Conservation (phyloP, 1,140 invertebrate species). For the Hermetia illucens region DNA sequence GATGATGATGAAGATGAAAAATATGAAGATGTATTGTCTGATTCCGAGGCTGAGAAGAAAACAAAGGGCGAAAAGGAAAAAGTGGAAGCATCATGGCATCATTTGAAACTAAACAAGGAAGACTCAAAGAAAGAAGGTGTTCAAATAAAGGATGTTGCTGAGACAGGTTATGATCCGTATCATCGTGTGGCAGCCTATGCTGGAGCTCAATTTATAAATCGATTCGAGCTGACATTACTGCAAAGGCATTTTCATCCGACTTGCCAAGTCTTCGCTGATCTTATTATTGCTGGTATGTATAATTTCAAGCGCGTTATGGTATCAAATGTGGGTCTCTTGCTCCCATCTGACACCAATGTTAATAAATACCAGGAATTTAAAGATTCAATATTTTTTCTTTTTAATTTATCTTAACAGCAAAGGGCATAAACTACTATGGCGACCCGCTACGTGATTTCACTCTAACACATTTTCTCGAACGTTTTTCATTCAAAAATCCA, state of each 20-base stretch:
- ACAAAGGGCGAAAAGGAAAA: conserved; percentile 17
- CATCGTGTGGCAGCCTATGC: conserved; percentile 72
- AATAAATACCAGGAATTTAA: neutral
- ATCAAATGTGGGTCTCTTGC: neutral
- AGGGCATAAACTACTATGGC: conserved; percentile 68
- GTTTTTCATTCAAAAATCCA: conserved; percentile 94
- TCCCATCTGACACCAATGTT: too few relatives aligned
- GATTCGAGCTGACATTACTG: conserved; percentile 59
- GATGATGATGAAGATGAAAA: conserved; percentile 38
- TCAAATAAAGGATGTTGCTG: conserved; percentile 12
- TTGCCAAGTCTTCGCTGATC: conserved; percentile 73
- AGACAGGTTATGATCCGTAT: conserved; percentile 49
- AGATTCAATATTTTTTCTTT: conserved; percentile 1
- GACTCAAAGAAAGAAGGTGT: conserved; percentile 12
- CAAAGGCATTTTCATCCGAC: conserved; percentile 79
- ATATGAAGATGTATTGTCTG: conserved; percentile 36
- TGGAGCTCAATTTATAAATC: conserved; percentile 50
- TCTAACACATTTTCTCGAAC: conserved; percentile 76
- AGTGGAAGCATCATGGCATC: conserved; percentile 19
- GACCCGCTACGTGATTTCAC: conserved; percentile 89
- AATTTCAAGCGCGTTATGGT: neutral
- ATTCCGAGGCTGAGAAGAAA: conserved; percentile 28
- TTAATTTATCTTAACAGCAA: conserved; percentile 32
- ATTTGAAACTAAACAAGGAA: conserved; percentile 10
- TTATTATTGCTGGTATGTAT: conserved; percentile 54